phyloP scores from a whole-genome alignment of 2,888 invertebrate genomes.

The Rhingia rostrata region DNA sequence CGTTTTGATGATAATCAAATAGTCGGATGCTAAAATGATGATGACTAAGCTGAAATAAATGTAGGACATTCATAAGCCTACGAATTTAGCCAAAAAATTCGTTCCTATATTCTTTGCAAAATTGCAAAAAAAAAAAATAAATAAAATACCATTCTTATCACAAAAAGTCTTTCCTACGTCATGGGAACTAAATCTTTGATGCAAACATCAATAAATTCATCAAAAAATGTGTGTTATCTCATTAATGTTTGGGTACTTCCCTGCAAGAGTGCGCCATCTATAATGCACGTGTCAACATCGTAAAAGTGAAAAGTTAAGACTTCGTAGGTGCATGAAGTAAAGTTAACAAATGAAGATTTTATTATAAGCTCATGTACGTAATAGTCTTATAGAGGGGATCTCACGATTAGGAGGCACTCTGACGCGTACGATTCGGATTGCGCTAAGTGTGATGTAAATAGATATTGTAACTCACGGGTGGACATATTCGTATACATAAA shows the following conservation, averaged over 20 bases:
- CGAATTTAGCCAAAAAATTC: no score
- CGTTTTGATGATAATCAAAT: no score
- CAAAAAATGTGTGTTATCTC: slow-evolving; percentile 10
- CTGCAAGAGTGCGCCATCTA: slow-evolving; percentile 24
- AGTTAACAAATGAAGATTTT: neutral
- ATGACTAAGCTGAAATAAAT: no score
- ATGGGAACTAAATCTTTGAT: neutral
- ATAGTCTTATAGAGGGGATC: no score
- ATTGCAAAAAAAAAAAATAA: no score
- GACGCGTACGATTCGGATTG: neutral
- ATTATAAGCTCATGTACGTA: neutral
- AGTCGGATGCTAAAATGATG: no score
- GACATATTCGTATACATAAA: no score
- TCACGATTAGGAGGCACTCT: slow-evolving; percentile 7
- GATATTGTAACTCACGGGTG: no score
- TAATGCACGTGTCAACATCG: slow-evolving; percentile 34
- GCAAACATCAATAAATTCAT: slow-evolving; percentile 41
- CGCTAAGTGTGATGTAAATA: no score
- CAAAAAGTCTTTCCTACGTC: slow-evolving; percentile 1
- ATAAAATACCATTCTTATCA: no score
- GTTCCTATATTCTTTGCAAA: no score
- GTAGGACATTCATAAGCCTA: no score
- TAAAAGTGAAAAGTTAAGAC: slow-evolving; percentile 24
- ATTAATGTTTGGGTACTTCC: neutral
- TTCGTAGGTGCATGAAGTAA: slow-evolving; percentile 11